Conservation (phyloP, 2,797 vertebrate genomes). For the Momotus momota region DNA sequence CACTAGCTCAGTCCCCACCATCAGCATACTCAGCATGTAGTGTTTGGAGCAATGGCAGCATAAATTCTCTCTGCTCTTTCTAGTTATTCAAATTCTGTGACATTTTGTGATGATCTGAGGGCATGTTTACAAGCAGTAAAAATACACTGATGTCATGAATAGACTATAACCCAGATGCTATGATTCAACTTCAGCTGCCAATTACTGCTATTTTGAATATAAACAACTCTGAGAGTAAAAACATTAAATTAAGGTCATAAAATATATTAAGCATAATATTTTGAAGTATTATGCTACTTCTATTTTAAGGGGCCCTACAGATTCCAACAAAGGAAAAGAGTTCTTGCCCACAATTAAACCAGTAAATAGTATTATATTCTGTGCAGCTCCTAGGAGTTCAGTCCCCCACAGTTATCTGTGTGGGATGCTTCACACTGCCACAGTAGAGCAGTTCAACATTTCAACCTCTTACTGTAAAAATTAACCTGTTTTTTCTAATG, state of each 20-base stretch:
- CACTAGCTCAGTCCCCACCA: not conserved
- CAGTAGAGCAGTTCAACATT: slow-evolving; percentile 28
- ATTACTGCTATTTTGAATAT: slow-evolving; percentile 37
- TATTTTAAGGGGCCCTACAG: not conserved
- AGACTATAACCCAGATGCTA: slow-evolving; percentile 30
- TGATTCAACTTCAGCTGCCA: slow-evolving; percentile 20
- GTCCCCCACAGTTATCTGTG: not conserved
- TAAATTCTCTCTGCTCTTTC: slow-evolving; percentile 33
- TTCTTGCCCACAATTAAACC: slow-evolving; percentile 10
- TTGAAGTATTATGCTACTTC: slow-evolving; percentile 2
- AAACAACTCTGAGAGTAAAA: slow-evolving; percentile 45
- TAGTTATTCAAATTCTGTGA: slow-evolving; percentile 18
- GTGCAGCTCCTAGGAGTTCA: not conserved
- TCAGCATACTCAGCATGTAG: accelerated
- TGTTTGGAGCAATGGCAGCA: not conserved
- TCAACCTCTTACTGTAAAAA: slow-evolving; percentile 46
- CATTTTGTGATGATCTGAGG: slow-evolving; percentile 31
- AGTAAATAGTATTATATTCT: not conserved
- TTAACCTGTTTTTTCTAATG: slow-evolving; percentile 45
- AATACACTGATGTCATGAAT: slow-evolving; percentile 23
- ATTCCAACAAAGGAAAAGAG: not conserved
- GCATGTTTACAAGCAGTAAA: slow-evolving; percentile 52
- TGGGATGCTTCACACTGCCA: not conserved
- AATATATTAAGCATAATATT: not conserved
- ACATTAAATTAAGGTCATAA: slow-evolving; percentile 5